Base-by-base conservation (phyloP, 2,113 vertebrate genomes). In the Orientallactaga bullata region DNA sequence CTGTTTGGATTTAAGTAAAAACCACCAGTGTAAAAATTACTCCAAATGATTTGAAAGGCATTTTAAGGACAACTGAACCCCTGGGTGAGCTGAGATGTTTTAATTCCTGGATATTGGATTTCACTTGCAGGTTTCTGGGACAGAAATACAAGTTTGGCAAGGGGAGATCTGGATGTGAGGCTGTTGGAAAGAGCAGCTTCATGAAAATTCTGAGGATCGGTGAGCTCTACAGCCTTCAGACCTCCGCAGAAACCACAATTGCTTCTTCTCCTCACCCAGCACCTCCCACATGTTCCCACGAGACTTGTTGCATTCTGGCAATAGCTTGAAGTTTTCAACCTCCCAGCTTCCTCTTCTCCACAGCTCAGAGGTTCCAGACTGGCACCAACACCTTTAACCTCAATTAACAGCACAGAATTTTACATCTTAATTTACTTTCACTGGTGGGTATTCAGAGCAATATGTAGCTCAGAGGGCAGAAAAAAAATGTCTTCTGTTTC, bases 231-330 rank as follows among this genome's bases (percentile, higher is more conserved):
- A 93, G 96, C 72, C 90, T 97, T 96, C 89, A 96, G 97, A 95
- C 97, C 96, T 97, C 97, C 96, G 86, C 91, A 39, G 16, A 95
- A 98, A 97, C 97, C 97, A 97, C 98, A 98, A 97, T 97, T 91
- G 93, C 96, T 95, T 96, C 95, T 88, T 97, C 95, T 97, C 96
- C 89, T 78, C 96, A 95, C 95, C 97, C 97, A 95, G 82, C 91
- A 93, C 96, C 98, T 97, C 97, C 97, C 93, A 97, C 91, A 91
- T 63, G 63, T 58, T 88, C 95, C 90, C 96, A 90, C 79, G 89
- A 82, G 63, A 78, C 90, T 92, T 73, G 88, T 92, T 95, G 95
- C 93, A 83, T 95, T 30, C 21, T 26, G 97, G 93, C 89, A 78
- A 81, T 24, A 37, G 85, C 84, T 97, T 95, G 23, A 95, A 76